These are phyloP conservation scores for Gymnobelideus leadbeateri DNA, from an alignment of 2,113 vertebrate genomes.

Conservation along the genomic window DNA sequence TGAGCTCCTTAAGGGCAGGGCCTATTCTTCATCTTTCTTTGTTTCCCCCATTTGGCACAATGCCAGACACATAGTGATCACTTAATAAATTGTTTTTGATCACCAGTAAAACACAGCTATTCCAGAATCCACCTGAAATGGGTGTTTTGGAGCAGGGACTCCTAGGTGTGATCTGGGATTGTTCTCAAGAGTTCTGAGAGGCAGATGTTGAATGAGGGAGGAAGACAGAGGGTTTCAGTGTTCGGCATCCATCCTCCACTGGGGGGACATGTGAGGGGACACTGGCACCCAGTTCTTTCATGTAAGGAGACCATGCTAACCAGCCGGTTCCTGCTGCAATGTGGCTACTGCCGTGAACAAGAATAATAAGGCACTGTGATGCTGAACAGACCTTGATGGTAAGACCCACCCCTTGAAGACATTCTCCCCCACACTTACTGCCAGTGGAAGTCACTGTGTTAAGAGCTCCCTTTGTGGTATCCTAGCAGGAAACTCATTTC, in stretches of 20 bases:
- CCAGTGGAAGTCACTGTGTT: background rate
- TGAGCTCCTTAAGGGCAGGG: background rate
- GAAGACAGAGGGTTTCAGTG: background rate
- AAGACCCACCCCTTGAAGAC: background rate
- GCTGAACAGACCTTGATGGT: background rate
- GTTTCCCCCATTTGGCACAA: background rate
- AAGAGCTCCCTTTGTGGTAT: background rate
- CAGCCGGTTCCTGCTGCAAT: background rate
- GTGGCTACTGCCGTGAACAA: no score
- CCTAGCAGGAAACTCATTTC: background rate
- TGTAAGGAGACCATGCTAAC: background rate
- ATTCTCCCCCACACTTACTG: background rate
- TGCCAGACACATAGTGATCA: background rate
- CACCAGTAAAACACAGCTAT: background rate
- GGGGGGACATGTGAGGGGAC: background rate
- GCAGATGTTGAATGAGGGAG: background rate
- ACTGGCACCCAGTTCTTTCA: background rate
- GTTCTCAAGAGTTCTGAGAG: background rate
- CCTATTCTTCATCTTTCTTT: background rate
- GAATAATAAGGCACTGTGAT: background rate
- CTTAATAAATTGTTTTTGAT: background rate
- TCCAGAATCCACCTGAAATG: background rate
- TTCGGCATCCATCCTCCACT: background rate
- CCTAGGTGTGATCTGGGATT: background rate
- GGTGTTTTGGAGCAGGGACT: background rate